Evolutionary conservation across 2,797 vertebrate genomes (phyloP), one percentile per base, ranked within the genome.

Genomic region (Chaunax sp.): DNA sequence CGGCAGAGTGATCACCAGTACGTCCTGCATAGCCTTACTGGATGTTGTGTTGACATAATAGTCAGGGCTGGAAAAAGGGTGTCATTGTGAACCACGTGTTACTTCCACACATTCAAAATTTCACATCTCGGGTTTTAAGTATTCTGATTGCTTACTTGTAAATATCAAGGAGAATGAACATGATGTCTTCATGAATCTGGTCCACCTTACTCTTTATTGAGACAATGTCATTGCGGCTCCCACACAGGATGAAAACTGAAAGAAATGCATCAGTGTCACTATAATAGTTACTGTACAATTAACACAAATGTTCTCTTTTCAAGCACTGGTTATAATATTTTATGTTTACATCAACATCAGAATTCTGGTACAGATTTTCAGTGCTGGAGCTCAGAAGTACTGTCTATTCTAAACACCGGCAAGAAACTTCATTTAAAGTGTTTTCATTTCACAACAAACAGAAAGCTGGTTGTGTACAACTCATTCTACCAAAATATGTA

Each of bases 81-180:
- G 15, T 53, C 25, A 54, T 5, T 40, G 22, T 62, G 26, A 50
- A 45, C 38, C 46, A 15, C 4, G n/a, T 2, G 1, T 33, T 44
- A 19, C 26, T 49, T 55, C 28, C 16, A 45, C 38, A 58, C 18
- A 43, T 20, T 65, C 2, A 56, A 40, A 64, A 20, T 51, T 4
- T 40, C 10, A 35, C 19, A 15, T 37, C 2, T 56, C 5, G 45
- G 14, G 8, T 13, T 38, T 51, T 18, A 38, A 38, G 10, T 14
- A 9, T n/a, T 15, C n/a, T n/a, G n/a, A n/a, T n/a, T n/a, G 81
- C 96, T 95, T 92, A 99, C 98, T 95, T 97, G 92, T 95, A 97
- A 62, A 98, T 81, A 84, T 99, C 96, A n/a, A 99, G 79, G 44
- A 99, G 93, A 78, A 99, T 90, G 80, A 98, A 94, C 55, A 97